Evolutionary conservation across 2,888 invertebrate genomes (phyloP), one percentile per base, ranked within the genome.

Genomic region (Mystacides longicornis): DNA sequence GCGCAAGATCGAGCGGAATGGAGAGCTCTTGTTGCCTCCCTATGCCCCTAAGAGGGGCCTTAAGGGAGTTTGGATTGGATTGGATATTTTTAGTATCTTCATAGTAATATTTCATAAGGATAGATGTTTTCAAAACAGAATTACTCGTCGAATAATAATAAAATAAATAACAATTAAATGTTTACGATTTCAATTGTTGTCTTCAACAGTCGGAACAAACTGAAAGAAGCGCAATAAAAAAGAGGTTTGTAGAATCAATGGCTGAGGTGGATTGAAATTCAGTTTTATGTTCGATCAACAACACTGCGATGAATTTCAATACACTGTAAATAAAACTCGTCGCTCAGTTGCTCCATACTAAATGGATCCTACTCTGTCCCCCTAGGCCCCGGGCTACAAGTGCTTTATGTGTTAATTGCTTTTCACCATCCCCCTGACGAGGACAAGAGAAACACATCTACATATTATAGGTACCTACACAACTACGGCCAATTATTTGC

Each of bases 341-440:
- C 33, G 23, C 33, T 16, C 27, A 33, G 16, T 18, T 27, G 20
- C 22, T 42, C 42, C 51, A 42, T 42, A 42, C 51, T 37, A 42
- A 51, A 37, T 42, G 37, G 51, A 21, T 46, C 31, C 43, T 16
- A 4, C 37, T 37, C 37, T 14, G n/a, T 37, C 37, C 16, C 37
- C 3, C 37, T 37, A 3, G 7, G 37, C 37, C 16, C 16, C 37
- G 14, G 37, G 14, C 37, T 37, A 37, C 27, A 27, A 31, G 23
- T 47, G 53, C 49, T 54, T 54, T 54, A 43, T 54, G 49, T 54
- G 53, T 54, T 54, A 54, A 54, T 54, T 54, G 53, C 53, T 54
- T 54, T 54, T 49, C 37, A 42, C 48, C 37, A 42, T 37, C 16
- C 37, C 14, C 37, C 7, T 37, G 37, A 37, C 16, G 37, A 37